Evolutionary conservation across 2,797 vertebrate genomes (phyloP), one percentile per base, ranked within the genome.

Genomic region (Dicrostonyx torquatus): DNA sequence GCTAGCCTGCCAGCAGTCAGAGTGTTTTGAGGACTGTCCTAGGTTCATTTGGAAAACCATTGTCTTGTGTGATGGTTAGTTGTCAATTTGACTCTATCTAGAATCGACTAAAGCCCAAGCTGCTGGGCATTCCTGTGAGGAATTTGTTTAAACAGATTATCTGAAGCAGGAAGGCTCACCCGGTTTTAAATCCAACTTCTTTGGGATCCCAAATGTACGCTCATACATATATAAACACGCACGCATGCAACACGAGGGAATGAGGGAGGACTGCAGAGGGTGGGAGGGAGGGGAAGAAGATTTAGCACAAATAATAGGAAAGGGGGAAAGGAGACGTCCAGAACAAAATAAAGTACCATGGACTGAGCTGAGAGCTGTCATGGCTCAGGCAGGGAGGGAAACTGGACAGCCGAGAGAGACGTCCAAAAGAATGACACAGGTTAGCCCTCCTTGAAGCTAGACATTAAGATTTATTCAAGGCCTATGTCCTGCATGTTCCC

Each of bases 381-480:
- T 66, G 29, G 4, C 43, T 87, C 0, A 0, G n/a, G 43, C 75
- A 37, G 15, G 48, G 62, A 96, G 55, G 26, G 29, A 95, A 76
- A 86, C 43, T 90, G 70, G 64, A 43, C 10, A 24, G 82, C 50
- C 7, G 20, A 84, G 55, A 88, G 1, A 12, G 43, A 48, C 78
- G 37, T 48, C 75, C 45, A 80, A 10, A 89, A 6, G 29, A 62
- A 66, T 66, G 84, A 37, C 15, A 85, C 53, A 29, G 22, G 18
- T 90, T 95, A 76, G 53, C 18, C 45, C 34, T 84, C 45, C 78
- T 37, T 73, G 62, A 43, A 82, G 50, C 85, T 72, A 15, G 24
- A 93, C 2, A 62, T 40, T 75, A 91, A 91, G 73, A 72, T 89
- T 93, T 64, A 60, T 91, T 87, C 82, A 89, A 91, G 88, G 86